These are phyloP conservation scores for Artemisiospiza belli DNA, from an alignment of 2,113 vertebrate genomes.

Conservation along the genomic window DNA sequence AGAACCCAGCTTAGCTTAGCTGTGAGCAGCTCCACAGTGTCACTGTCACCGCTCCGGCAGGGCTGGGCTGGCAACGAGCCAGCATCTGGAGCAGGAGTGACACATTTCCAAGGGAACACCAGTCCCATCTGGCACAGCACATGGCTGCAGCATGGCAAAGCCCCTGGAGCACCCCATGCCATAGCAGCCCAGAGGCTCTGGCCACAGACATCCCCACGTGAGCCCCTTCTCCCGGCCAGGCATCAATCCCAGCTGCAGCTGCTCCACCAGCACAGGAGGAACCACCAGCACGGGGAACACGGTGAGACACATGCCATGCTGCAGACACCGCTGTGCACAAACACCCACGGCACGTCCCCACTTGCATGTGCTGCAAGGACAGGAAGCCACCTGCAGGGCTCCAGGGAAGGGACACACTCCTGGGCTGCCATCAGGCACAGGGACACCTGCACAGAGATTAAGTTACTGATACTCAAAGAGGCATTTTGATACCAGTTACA, in stretches of 20 bases:
- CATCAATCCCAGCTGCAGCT: neutral
- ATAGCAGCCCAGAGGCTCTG: accelerated
- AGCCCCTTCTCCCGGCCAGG: neutral
- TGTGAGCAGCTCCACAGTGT: neutral
- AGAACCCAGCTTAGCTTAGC: neutral
- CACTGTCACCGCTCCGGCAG: accelerated
- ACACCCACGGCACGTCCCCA: neutral
- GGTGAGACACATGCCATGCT: accelerated
- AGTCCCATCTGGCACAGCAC: constrained; percentile 44
- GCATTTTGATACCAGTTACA: neutral
- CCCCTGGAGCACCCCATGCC: neutral
- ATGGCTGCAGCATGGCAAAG: neutral
- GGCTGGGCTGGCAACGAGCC: neutral
- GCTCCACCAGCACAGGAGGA: neutral
- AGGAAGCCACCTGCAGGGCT: neutral
- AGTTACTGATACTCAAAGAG: neutral
- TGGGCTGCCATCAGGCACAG: neutral
- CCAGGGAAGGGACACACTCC: neutral
- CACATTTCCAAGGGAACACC: neutral
- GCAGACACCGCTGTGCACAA: neutral
- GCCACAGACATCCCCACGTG: accelerated
- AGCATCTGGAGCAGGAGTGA: neutral
- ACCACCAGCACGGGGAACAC: accelerated
- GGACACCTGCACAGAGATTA: neutral
- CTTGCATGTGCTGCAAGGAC: neutral